phyloP scores from a whole-genome alignment of 2,113 vertebrate genomes.

The Numida meleagris region DNA sequence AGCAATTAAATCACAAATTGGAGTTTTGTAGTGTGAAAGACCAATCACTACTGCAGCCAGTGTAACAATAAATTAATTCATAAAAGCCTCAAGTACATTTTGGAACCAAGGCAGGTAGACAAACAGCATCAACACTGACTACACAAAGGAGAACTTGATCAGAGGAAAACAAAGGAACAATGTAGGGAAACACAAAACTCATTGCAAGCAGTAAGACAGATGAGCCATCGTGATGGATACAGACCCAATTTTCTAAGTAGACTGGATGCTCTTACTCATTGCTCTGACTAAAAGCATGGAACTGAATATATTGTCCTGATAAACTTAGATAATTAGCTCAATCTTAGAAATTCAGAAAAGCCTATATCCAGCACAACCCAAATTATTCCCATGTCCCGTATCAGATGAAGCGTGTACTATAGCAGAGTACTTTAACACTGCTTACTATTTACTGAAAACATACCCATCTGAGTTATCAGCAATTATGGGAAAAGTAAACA shows the following conservation, averaged over 20 bases:
- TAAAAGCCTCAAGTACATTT: neutral
- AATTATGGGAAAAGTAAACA: neutral
- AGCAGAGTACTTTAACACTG: neutral
- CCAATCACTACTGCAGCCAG: neutral
- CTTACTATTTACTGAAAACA: neutral
- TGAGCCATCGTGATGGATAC: neutral
- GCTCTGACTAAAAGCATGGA: neutral
- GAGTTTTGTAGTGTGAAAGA: neutral
- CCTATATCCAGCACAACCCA: neutral
- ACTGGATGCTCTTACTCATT: neutral
- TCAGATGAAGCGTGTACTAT: neutral
- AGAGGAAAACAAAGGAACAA: neutral
- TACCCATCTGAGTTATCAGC: neutral
- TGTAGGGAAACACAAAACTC: neutral
- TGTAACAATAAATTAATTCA: neutral
- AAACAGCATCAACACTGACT: neutral
- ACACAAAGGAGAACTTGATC: neutral
- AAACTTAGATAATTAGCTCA: neutral
- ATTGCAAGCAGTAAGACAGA: neutral
- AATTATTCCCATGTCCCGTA: neutral
- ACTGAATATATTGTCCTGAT: neutral
- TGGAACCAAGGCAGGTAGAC: constrained; percentile 2
- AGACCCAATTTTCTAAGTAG: neutral
- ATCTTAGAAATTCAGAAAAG: neutral
- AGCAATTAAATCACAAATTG: neutral